Evolutionary conservation across 2,113 vertebrate species (phyloP), one percentile per base, ranked within the genome.

Genomic region (Paramisgurnus dabryanus): DNA sequence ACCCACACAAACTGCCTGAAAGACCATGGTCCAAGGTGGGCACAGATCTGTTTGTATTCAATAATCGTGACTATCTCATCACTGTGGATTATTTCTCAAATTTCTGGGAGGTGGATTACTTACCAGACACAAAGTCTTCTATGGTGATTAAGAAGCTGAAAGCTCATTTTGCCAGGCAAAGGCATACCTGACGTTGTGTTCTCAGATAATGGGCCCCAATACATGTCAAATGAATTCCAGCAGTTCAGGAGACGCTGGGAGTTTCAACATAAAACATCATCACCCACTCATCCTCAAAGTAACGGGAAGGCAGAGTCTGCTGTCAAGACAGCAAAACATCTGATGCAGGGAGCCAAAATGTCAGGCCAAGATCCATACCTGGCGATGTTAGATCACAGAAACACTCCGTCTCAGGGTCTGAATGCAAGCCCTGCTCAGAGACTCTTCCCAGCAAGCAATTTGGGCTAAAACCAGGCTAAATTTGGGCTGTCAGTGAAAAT

Each of bases 31-130:
- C 67, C 13, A 7, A 64, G 6, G 27, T 40, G 34, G 12, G 12
- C 12, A 64, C 61, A 39, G 12, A 64, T 39, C 34, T 66, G 12
- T 66, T 41, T 40, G 34, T 66, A n/a, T 66, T 4, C 2, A 65
- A 65, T 5, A 66, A 41, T 8, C 13, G 3, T 3, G 39, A 65
- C 13, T 41, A 65, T 41, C 13, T 65, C 6, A 41, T 65, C 15
- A 40, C 63, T 15, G 39, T 65, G 13, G 63, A 65, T 8, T 65
- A 39, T 65, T 65, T 65, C 17, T 86, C 61, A 2, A 78, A 80
- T 22, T 84, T 84, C 12, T 82, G 47, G 72, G 85, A 82, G 67
- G 53, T 76, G 1, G 70, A 83, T 43, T 79, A 65, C 9, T 7
- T 79, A 6, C 15, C 63, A 18, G 76, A 84, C 5, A 85, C 76